Conservation (phyloP, 2,797 vertebrate species). For the Paguma larvata region DNA sequence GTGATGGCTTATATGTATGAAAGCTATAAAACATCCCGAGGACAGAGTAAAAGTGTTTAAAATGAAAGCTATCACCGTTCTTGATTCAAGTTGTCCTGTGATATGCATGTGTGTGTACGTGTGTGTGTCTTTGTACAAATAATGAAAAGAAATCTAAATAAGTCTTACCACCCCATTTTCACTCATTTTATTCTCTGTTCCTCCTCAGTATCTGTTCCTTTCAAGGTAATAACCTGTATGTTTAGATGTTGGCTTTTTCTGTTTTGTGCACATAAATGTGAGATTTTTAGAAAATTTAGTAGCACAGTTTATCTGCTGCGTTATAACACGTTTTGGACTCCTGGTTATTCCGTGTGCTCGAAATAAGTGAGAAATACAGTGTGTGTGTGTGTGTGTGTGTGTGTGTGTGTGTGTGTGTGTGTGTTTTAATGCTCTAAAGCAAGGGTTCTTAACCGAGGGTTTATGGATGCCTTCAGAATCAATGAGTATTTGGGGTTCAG, state of each 20-base stretch:
- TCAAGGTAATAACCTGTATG: background rate
- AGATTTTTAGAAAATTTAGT: background rate
- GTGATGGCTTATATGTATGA: background rate
- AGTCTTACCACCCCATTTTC: background rate
- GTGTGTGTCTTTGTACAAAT: background rate
- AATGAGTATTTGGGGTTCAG: background rate
- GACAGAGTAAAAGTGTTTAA: background rate
- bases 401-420: background rate
- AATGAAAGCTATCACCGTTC: background rate
- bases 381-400: background rate
- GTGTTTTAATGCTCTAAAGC: background rate
- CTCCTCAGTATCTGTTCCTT: background rate
- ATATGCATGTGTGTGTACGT: background rate
- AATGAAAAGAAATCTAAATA: conserved; percentile 22
- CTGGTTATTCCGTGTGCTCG: background rate
- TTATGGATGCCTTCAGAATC: background rate
- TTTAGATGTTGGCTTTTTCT: conserved; percentile 12
- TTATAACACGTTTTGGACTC: background rate
- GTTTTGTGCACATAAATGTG: background rate
- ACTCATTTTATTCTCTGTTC: background rate
- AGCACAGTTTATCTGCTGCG: background rate
- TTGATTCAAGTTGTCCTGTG: background rate
- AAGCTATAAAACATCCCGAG: background rate
- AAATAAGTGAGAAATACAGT: background rate
- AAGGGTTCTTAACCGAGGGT: background rate